Evolutionary conservation across 2,797 vertebrate species (phyloP), one percentile per base, ranked within the genome.

Genomic region (Semaprochilodus insignis): DNA sequence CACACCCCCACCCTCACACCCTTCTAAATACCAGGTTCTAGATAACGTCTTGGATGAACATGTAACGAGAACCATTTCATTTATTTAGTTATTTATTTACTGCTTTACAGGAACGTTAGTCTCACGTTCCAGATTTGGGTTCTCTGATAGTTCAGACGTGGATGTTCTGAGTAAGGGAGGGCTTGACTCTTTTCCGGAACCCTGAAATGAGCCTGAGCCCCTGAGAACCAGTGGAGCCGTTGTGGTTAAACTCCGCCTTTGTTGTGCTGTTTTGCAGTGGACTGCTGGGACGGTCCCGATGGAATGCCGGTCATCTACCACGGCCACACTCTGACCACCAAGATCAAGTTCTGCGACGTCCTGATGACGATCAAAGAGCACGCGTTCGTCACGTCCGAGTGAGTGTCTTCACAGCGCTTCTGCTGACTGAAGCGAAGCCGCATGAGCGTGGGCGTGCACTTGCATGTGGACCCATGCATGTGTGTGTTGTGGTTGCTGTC

Each of bases 301-400:
- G 97, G 96, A 81, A 99, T 98, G 97, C 98, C 98, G 0, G 98
- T 99, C 86, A 99, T 99, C 90, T 99, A 99, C 93, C 98, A 99
- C 0, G 98, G 98, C 27, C 98, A 99, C 92, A 99, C 98, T 25
- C 97, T 99, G 75, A 99, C 98, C 75, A 99, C 98, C 88, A 99
- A 99, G 94, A 99, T 99, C 89, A 99, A 99, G 90, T 99, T 99
- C 90, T 95, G 83, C 0, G 98, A 99, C 0, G 98, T 99, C 77
- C 91, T 99, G 81, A 90, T 92, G 67, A 99, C 98, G 77, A 99
- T 99, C 92, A 99, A 99, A 92, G 98, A 99, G 55, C 98, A 99
- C 0, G 98, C 98, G 54, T 99, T 99, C 23, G 95, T 99, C 89
- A 98, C 97, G 7, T 99, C 98, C 0, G 98, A 99, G 98, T 99